Evolutionary conservation across 2,113 vertebrate genomes (phyloP).

Genomic region (Anguilla rostrata): DNA sequence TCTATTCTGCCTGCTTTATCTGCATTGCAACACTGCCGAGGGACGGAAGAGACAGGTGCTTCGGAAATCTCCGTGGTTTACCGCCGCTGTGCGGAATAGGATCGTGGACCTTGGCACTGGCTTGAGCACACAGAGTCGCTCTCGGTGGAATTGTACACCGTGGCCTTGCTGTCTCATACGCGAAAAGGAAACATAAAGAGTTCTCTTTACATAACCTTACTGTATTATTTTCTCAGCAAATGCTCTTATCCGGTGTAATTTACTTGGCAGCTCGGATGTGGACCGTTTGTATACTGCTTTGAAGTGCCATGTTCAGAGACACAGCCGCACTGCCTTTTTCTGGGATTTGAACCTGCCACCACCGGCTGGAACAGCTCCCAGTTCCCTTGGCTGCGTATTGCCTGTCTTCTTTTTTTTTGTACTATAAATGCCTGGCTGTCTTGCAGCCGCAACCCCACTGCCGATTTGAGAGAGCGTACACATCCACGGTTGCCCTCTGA

Average conservation of each 20-base stretch:
- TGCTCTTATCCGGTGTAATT: background rate
- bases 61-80: background rate
- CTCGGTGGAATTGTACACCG: background rate
- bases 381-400: no score
- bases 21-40: conserved; percentile 2
- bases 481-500: no score
- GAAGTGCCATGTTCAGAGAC: background rate
- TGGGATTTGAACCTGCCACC: background rate
- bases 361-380: background rate
- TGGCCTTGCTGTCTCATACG: background rate
- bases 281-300: background rate
- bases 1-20: conserved; percentile 15
- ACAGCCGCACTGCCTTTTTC: background rate
- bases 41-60: background rate
- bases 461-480: no score
- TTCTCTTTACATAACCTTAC: background rate
- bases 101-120: background rate
- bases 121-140: background rate
- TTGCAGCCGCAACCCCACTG: no score
- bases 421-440: no score
- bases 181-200: background rate
- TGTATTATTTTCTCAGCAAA: background rate
- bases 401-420: no score
- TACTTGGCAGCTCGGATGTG: background rate
- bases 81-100: background rate